A percentile compares a stretch with the other conserved stretches of the same genome.
These are phyloP conservation scores for Drosophila mojavensis DNA, from an alignment of 1,140 invertebrate genomes.

Conservation along the genomic window DNA sequence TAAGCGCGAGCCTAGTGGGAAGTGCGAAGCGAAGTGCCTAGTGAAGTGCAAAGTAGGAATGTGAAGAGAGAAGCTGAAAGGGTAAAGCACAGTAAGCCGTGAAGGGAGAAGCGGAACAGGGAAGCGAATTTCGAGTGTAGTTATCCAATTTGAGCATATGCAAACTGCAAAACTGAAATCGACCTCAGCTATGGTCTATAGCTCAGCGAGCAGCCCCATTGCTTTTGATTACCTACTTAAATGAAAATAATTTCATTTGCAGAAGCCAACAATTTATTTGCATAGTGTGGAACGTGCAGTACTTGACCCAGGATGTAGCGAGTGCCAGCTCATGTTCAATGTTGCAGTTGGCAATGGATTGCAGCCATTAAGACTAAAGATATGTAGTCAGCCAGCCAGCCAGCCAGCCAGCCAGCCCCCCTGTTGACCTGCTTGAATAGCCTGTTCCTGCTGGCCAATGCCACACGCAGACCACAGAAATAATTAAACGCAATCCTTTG, in stretches of 20 bases:
- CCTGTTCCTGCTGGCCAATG: neutral
- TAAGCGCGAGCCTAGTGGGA: too few species aligned
- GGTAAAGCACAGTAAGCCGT: neutral
- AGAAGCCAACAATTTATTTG: constrained; percentile 6
- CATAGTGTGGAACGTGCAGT: constrained; percentile 15
- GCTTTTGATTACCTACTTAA: constrained; percentile 5
- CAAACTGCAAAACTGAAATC: neutral
- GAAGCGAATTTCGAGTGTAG: neutral
- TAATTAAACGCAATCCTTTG: constrained; percentile 55
- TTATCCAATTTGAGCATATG: neutral
- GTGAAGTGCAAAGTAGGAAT: neutral
- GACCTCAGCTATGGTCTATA: neutral
- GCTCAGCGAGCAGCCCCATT: neutral
- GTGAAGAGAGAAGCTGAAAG: neutral
- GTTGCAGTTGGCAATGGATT: constrained; percentile 52
- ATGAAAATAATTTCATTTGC: constrained; percentile 10
- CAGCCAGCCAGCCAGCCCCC: neutral
- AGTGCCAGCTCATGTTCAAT: constrained; percentile 30
- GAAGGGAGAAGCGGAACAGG: neutral
- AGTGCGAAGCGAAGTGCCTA: neutral
- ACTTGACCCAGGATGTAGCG: constrained; percentile 12
- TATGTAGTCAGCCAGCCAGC: neutral
- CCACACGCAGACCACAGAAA: constrained; percentile 41
- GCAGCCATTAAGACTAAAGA: constrained; percentile 41
- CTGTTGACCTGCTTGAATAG: constrained; percentile 1